phyloP scores from a whole-genome alignment of 2,797 vertebrate genomes.

The Carapus acus region DNA sequence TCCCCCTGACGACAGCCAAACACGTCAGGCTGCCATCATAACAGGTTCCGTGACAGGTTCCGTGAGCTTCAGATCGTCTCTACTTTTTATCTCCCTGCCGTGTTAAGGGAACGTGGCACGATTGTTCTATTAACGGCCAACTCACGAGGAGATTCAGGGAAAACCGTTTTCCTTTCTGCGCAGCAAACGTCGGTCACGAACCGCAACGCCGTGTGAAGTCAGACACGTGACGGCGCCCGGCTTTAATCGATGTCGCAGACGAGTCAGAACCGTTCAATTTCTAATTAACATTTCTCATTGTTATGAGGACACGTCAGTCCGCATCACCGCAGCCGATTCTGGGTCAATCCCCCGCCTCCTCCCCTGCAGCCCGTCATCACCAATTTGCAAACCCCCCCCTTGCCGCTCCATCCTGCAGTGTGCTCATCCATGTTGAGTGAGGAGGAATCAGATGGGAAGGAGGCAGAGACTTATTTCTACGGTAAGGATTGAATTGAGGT shows the following conservation, averaged over 20 bases:
- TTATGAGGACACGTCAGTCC: slow-evolving; percentile 53
- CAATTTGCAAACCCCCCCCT: slow-evolving; percentile 27
- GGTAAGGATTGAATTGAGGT: no score
- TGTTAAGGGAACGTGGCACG: no score
- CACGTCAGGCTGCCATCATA: no score
- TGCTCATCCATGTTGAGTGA: slow-evolving; percentile 26
- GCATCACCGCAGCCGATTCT: slow-evolving; percentile 65
- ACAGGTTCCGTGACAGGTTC: no score
- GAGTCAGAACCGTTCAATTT: slow-evolving; percentile 23
- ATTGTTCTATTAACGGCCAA: no score
- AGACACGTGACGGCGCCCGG: slow-evolving; percentile 13
- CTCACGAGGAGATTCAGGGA: no score
- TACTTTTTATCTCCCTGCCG: no score
- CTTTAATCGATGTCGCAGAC: slow-evolving; percentile 21
- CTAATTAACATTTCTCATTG: slow-evolving; percentile 43
- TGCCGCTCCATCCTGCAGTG: slow-evolving; percentile 31
- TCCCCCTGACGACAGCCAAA: slow-evolving; percentile 16
- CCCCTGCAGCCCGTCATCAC: no score
- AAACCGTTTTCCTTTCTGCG: neutral
- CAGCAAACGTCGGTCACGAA: slow-evolving; percentile 1
- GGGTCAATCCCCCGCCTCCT: slow-evolving; percentile 61
- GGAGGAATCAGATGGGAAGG: no score
- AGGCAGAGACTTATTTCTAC: no score
- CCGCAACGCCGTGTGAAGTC: slow-evolving; percentile 2
- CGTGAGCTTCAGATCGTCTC: no score